Percentiles rank a stretch among this genome's conserved stretches.
Evolutionary conservation across 2,113 vertebrate genomes (phyloP).

Genomic region (Lagopus leucura): DNA sequence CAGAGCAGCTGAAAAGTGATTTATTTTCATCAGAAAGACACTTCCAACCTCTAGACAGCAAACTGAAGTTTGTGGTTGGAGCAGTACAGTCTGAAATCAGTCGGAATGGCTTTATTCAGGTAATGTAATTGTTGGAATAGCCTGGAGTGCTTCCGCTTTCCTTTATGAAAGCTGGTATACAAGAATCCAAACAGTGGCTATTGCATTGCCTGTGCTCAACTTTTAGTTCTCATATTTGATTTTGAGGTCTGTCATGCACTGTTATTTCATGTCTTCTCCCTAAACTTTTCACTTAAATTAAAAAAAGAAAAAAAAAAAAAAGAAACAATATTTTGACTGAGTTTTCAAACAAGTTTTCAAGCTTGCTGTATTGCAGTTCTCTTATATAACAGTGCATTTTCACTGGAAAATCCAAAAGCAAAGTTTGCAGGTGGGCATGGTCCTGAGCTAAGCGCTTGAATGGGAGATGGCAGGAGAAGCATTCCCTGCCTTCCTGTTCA

Average conservation of each 20-base stretch:
- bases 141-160: background rate
- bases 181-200: background rate
- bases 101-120: background rate
- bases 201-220: background rate
- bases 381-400: background rate
- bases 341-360: background rate
- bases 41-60: background rate
- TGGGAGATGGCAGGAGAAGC: background rate
- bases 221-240: background rate
- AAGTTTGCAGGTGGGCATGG: background rate
- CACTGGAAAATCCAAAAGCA: background rate
- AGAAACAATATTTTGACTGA: too few species aligned
- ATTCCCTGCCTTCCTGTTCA: background rate
- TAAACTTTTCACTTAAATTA: background rate
- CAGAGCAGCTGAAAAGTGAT: background rate
- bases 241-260: accelerated
- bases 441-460: background rate
- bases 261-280: background rate
- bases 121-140: background rate
- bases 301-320: background rate
- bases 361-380: background rate
- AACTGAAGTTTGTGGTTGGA: background rate
- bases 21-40: background rate
- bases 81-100: background rate
- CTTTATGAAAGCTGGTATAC: background rate